Evolutionary conservation across 1,140 invertebrate genomes (phyloP).

Genomic region (Caenorhabditis tropicalis): DNA sequence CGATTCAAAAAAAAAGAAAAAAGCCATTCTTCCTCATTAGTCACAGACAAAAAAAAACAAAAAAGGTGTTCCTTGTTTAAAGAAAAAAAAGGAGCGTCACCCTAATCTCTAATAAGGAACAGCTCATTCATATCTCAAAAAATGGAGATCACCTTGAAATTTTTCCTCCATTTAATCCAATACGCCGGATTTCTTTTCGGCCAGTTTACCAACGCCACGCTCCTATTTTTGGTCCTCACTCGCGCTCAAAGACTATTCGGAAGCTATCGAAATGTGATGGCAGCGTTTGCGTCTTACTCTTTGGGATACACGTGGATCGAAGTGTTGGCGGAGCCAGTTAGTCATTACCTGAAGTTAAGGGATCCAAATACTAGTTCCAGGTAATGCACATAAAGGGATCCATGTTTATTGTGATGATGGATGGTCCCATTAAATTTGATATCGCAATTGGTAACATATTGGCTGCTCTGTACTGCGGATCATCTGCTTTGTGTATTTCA

Average conservation of each 20-base stretch:
- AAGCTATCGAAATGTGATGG: background rate
- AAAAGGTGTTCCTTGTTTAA: too few species aligned
- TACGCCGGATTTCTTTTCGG: background rate
- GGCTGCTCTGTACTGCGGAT: background rate
- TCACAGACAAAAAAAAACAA: too few species aligned
- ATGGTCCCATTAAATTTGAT: background rate
- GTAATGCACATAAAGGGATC: background rate
- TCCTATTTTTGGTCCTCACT: background rate
- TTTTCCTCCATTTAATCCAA: background rate
- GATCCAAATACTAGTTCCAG: background rate
- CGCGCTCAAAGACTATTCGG: background rate
- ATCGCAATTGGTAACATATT: background rate
- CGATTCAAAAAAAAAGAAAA: too few species aligned
- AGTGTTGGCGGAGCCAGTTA: background rate
- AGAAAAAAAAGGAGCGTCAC: too few species aligned
- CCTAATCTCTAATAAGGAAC: too few species aligned
- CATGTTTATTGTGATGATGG: background rate
- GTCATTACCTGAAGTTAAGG: background rate
- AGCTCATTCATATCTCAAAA: background rate
- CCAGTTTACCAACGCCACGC: background rate
- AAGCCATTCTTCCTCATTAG: too few species aligned
- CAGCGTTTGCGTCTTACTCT: background rate
- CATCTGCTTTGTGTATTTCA: background rate
- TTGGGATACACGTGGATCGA: background rate
- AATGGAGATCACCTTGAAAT: background rate